Evolutionary conservation across 2,888 invertebrate species (phyloP), one percentile per base, ranked within the genome.

Genomic region (Eurois occulta): DNA sequence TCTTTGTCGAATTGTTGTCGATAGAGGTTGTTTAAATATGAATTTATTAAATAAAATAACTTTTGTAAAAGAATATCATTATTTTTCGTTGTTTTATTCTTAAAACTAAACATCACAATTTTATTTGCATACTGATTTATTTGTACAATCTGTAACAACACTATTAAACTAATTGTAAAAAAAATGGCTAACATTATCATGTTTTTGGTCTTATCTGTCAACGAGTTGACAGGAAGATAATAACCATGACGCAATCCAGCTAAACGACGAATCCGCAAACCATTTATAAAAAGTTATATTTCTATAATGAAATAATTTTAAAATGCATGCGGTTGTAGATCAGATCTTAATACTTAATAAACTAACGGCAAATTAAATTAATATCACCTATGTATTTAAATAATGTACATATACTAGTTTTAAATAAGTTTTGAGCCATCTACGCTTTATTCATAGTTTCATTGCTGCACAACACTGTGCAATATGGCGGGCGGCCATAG

Each of bases 61-160:
- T 58, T 60, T 76, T 77, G 2, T 72, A 41, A 43, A 72, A 75
- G 67, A 79, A 73, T 48, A 71, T 78, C 8, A 65, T 72, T 77
- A 75, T 72, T 75, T 55, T 83, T 73, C 65, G 48, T 75, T 72
- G 58, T 83, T 86, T 84, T 70, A 77, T 72, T 84, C 87, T 86
- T 90, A 85, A 75, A 85, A 72, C 66, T 89, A 87, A 86, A 75
- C 84, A 91, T 91, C 91, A 91, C 91, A 91, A 84, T 90, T 87
- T 75, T 84, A 75, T 68, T 66, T 10, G 58, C 70, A 75, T 81
- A 80, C 72, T 77, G 65, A 68, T 80, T 80, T 64, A 48, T 81
- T 83, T 84, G 75, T 81, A 88, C 75, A 81, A 32, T 67, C 21
- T 73, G 48, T 85, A 71, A 68, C n/a, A 32, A 65, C 35, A 35